Evolutionary conservation across 2,888 invertebrate species (phyloP).

Genomic region (Fabriciana adippe): DNA sequence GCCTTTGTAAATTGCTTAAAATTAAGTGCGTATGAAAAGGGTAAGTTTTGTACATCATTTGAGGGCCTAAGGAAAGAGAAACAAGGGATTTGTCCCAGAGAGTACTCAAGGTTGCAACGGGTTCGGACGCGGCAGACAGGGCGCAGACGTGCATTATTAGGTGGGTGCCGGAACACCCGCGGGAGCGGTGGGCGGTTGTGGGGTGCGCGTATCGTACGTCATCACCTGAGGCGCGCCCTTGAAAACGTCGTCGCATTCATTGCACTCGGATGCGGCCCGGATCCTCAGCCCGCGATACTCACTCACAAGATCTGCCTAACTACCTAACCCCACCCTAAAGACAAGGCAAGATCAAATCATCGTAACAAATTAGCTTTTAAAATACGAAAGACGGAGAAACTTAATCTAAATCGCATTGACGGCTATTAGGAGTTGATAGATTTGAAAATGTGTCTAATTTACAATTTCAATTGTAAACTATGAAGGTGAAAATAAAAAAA

Average conservation of each 20-base stretch:
- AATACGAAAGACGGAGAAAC: not conserved
- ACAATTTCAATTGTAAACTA: no score
- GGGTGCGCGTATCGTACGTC: conserved; percentile 73
- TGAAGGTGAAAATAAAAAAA: no score
- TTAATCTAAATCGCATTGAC: not conserved
- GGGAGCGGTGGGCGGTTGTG: conserved; percentile 65
- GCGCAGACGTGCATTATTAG: conserved; percentile 83
- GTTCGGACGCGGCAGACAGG: conserved; percentile 79
- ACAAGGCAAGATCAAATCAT: conserved; percentile 2
- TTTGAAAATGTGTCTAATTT: not conserved
- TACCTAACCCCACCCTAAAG: conserved; percentile 13
- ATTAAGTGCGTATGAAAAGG: conserved; percentile 11
- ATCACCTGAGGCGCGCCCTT: conserved; percentile 82
- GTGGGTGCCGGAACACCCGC: conserved; percentile 80
- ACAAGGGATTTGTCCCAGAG: conserved; percentile 59
- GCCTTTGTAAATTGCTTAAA: not conserved
- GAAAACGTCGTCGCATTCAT: conserved; percentile 81
- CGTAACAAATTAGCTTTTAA: not conserved
- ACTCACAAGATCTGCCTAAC: conserved; percentile 60
- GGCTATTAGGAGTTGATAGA: not conserved
- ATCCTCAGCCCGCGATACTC: conserved; percentile 68
- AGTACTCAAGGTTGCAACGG: conserved; percentile 78
- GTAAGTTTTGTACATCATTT: conserved; percentile 24
- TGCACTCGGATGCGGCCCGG: conserved; percentile 80
- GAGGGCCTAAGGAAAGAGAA: conserved; percentile 47